A percentile compares a stretch with the other conserved stretches of the same genome.
Conservation (phyloP, 2,888 invertebrate genomes). For the Ptychoptera contaminata region DNA sequence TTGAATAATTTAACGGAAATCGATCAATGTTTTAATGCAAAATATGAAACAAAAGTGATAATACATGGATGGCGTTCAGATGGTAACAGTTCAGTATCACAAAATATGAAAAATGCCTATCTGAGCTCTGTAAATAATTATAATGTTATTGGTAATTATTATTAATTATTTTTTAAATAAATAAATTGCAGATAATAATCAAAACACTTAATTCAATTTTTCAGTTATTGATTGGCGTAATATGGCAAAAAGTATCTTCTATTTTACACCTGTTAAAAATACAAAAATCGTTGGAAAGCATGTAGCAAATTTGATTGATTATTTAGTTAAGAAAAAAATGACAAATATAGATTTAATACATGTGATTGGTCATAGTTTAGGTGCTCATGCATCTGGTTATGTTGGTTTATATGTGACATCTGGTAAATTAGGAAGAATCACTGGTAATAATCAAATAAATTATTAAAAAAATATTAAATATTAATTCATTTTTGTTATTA, state of each 20-base stretch:
- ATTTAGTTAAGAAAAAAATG: slow-evolving; percentile 6
- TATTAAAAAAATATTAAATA: neutral
- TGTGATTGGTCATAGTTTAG: slow-evolving; percentile 37
- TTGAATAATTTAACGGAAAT: no score
- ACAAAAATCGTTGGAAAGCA: slow-evolving; percentile 27
- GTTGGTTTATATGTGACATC: slow-evolving; percentile 34
- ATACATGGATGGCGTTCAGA: slow-evolving; percentile 20
- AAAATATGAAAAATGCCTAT: slow-evolving; percentile 26
- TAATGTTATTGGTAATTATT: slow-evolving; percentile 6
- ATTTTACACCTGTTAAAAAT: slow-evolving; percentile 24
- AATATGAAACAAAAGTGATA: slow-evolving; percentile 5
- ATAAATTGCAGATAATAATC: neutral
- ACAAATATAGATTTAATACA: slow-evolving; percentile 18
- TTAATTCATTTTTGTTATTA: slow-evolving; percentile 22
- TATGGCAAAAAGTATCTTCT: slow-evolving; percentile 27
- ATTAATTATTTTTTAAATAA: neutral
- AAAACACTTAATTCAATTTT: no score
- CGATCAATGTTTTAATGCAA: slow-evolving; percentile 18
- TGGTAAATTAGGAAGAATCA: slow-evolving; percentile 36
- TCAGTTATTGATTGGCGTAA: slow-evolving; percentile 28
- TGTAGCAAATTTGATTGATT: slow-evolving; percentile 19
- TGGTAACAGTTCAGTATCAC: slow-evolving; percentile 25
- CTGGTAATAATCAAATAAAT: slow-evolving; percentile 29
- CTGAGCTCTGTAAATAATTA: slow-evolving; percentile 16
- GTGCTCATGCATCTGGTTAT: slow-evolving; percentile 44